phyloP scores from a whole-genome alignment of 2,113 vertebrate species.

The Sylvietta virens region DNA sequence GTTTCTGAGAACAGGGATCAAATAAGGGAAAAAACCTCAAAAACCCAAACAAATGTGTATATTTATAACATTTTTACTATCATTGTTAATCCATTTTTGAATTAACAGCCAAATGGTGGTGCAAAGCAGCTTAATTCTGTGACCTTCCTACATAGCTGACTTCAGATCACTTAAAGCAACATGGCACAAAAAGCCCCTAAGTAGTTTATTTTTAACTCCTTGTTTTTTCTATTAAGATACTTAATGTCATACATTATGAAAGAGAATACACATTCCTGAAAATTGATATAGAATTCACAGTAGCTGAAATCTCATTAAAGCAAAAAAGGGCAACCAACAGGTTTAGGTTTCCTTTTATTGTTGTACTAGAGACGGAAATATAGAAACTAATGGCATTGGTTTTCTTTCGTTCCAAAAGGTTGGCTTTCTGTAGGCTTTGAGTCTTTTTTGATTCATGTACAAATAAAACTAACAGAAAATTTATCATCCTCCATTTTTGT shows the following conservation, averaged over 20 bases:
- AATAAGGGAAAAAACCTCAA: neutral
- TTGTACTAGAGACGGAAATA: neutral
- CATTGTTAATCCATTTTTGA: neutral
- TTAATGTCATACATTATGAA: neutral
- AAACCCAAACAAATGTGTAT: neutral
- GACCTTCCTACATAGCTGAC: neutral
- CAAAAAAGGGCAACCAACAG: neutral
- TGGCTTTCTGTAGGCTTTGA: neutral
- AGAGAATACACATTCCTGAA: neutral
- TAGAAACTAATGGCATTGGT: neutral
- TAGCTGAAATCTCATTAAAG: neutral
- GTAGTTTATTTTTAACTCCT: neutral
- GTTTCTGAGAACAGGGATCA: neutral
- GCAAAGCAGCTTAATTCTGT: neutral
- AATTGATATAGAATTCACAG: neutral
- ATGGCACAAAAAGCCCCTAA: neutral
- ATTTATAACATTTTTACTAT: neutral
- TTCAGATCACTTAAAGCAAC: neutral
- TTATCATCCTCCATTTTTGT: neutral
- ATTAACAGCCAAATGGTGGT: neutral
- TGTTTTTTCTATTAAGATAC: neutral
- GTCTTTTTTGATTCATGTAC: neutral
- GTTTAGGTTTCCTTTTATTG: neutral
- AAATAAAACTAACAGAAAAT: slow-evolving; percentile 50
- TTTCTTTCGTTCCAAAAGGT: neutral